Evolutionary conservation across 2,113 vertebrate species (phyloP), one percentile per base, ranked within the genome.

Genomic region (Sceloporus tristichus): DNA sequence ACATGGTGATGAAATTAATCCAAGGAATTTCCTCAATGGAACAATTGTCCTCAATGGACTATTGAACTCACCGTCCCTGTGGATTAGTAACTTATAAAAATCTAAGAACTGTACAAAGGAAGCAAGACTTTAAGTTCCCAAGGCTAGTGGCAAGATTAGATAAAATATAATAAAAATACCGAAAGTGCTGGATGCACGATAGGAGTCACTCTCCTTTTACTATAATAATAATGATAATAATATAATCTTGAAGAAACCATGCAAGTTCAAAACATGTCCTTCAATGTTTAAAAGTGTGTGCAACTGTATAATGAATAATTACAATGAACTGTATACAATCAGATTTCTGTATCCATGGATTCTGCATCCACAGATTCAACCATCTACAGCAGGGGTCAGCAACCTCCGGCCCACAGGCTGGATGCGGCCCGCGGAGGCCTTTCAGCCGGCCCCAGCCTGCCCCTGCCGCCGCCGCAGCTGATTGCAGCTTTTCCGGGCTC

Each of bases 1-100:
- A 87, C 9, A 42, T 73, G 62, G 86, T 73, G 89, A 85, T 48
- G 21, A n/a, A 85, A 81, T 13, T 68, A 76, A 10, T 11, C 3
- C 0, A 18, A n/a, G 83, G 68, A 62, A 82, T 42, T 0, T 34
- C 19, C 82, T 87, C 27, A 87, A 74, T 82, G 54, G 4, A 18
- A 54, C 34, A 73, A 65, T 34, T 65, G 71, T 8, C 13, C 4
- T 13, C 29, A 14, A 34, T 76, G n/a, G 29, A 38, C 29, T 53
- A 54, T 16, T 77, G 73, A 65, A 76, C 38, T 27, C 38, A 66
- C 53, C 54, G 9, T 70, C 25, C 42, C 70, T 83, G 25, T 82
- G 13, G 13, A 56, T 56, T 56, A 56, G 29, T 79, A 56, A n/a
- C 25, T n/a, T 27, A 27, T 56, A 78, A 78, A 78, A 54, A 29